Evolutionary conservation across 2,797 vertebrate species (phyloP), one percentile per base, ranked within the genome.

Genomic region (Huso huso): DNA sequence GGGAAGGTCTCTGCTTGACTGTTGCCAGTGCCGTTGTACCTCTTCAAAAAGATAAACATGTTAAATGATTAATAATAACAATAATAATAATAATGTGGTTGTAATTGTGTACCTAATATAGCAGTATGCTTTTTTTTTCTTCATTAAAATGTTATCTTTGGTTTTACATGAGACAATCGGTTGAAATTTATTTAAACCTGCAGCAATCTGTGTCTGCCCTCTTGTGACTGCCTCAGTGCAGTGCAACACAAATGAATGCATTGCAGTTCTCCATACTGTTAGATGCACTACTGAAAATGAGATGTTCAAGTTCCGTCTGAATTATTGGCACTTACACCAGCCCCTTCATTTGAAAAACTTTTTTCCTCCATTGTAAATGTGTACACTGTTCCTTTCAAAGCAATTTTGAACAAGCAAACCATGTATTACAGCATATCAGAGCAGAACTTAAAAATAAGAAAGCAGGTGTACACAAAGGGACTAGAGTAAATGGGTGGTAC

Each of bases 151-250:
- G n/a, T 15, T n/a, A 48, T 65, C 37, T 10, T 23, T 6, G 13
- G 55, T 58, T 12, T 58, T 58, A 58, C 55, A 13, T 49, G 49
- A 51, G 50, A 48, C 55, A 49, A 10, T 6, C 6, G 10, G 18
- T 10, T 23, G 15, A 13, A 58, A 7, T 7, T 6, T 51, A 18
- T 51, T n/a, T n/a, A 48, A 6, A n/a, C 49, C 51, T 13, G 23
- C 52, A 48, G 48, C 6, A 37, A n/a, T 15, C 50, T 50, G 10
- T 50, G 18, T 65, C 13, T 64, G 63, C 63, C 63, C 51, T 11
- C 63, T 11, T 65, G 63, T 65, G 63, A 52, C 50, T 37, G 55
- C 13, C 11, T 11, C 52, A 2, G n/a, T 52, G 18, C 55, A 65
- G 49, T 64, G 15, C 63, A 64, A 51, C 13, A 64, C 10, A 11